Evolutionary conservation across 2,888 invertebrate genomes (phyloP), one percentile per base, ranked within the genome.

Genomic region (Platycheirus rosarum): DNA sequence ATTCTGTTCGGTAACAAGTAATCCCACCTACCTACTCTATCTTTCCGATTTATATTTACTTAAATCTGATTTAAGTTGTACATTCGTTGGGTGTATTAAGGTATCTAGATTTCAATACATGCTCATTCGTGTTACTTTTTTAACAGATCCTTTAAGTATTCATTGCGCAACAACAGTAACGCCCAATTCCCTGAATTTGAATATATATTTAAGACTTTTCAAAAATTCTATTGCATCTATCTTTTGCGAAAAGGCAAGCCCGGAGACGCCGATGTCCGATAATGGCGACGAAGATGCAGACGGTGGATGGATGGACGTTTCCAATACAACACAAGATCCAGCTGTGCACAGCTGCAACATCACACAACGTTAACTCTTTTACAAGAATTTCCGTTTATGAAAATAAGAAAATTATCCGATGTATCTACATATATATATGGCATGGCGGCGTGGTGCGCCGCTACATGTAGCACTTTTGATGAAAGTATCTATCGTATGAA

Each of bases 341-440:
- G 49, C 74, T 69, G 68, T 55, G 68, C 68, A 63, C 74, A 74
- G 74, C 74, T 74, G 74, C 63, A 69, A 3, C 3, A 49, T 49
- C 62, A 49, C 40, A 55, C 42, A 42, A 42, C 48, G 69, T 62
- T 42, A 68, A 44, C 37, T 74, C 26, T 37, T 65, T 44, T 49
- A 23, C 60, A 68, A 62, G 60, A 68, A 78, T 69, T 74, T 69
- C 55, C 42, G 48, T 69, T 62, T 69, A 53, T 73, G 23, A 62
- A 77, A 68, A 23, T 40, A 40, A 62, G 55, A 69, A 69, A 74
- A 65, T 60, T 65, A 51, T 44, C 35, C 37, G 42, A 63, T 65
- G 44, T 53, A n/a, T n/a, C n/a, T n/a, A n/a, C n/a, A n/a, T n/a
- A n/a, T n/a, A n/a, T n/a, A n/a, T n/a, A n/a, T n/a, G n/a, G n/a